A percentile compares a stretch with the other conserved stretches of the same genome.
Evolutionary conservation across 2,888 invertebrate species (phyloP).

Genomic region (Alsophila aescularia): DNA sequence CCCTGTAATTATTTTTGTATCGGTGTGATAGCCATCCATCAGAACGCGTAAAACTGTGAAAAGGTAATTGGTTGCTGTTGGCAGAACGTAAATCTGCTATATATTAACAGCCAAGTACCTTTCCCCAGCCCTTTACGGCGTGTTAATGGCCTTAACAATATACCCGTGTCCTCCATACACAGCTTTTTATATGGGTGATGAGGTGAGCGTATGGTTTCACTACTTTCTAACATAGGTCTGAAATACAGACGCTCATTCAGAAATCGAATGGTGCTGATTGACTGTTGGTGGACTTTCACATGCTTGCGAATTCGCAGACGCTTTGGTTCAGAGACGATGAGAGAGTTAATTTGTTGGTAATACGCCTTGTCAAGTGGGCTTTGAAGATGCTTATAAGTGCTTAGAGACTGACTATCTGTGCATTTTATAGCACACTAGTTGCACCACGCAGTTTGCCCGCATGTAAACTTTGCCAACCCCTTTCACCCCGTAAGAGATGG

Average conservation of each 20-base stretch:
- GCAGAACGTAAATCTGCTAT: slow-evolving; percentile 23
- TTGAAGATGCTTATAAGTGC: no score
- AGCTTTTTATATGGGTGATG: slow-evolving; percentile 15
- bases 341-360: no score
- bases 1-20: no score
- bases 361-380: no score
- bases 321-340: no score
- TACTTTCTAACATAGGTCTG: slow-evolving; percentile 25
- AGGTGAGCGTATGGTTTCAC: slow-evolving; percentile 17
- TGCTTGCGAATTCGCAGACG: background rate
- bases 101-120: slow-evolving; percentile 29
- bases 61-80: slow-evolving; percentile 29
- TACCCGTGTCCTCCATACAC: background rate
- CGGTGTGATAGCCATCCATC: slow-evolving; percentile 1
- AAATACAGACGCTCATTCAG: slow-evolving; percentile 24
- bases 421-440: no score
- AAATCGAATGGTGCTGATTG: slow-evolving; percentile 22
- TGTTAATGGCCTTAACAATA: slow-evolving; percentile 23
- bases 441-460: no score
- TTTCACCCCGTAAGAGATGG: no score
- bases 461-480: no score
- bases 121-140: slow-evolving; percentile 30
- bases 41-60: slow-evolving; percentile 27
- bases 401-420: no score
- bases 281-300: slow-evolving; percentile 20